Conservation (phyloP, 2,888 invertebrate genomes). For the Timema cristinae region DNA sequence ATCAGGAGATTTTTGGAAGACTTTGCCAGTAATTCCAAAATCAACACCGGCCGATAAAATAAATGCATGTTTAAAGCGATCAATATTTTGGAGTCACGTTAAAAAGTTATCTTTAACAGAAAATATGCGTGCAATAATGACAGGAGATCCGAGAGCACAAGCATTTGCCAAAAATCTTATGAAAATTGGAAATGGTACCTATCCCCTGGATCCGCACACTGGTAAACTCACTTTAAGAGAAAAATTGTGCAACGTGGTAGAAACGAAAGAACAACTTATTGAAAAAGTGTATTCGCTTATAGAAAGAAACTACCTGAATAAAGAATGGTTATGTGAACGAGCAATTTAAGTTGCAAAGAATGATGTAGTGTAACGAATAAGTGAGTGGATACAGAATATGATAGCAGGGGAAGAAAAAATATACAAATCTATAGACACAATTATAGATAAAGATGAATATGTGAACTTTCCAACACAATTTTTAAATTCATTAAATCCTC, state of each 20-base stretch:
- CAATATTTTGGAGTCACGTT: too few species aligned
- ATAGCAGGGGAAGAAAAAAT: conserved; percentile 12
- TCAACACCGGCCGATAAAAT: too few species aligned
- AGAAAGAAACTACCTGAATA: conserved; percentile 17
- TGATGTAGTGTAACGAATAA: too few species aligned
- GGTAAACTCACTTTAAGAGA: conserved; percentile 13
- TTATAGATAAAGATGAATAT: conserved; percentile 16
- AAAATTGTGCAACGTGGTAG: conserved; percentile 6
- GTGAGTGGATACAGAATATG: conserved; percentile 6
- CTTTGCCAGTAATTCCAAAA: too few species aligned
- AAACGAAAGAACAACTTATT: neutral
- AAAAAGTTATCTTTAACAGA: too few species aligned
- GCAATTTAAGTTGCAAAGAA: neutral
- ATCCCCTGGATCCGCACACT: conserved; percentile 2
- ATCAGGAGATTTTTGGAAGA: too few species aligned
- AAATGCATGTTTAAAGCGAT: too few species aligned
- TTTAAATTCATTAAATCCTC: conserved; percentile 7
- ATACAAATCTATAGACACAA: conserved; percentile 15
- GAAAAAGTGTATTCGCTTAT: neutral
- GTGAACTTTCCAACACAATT: conserved; percentile 15
- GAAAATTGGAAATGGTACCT: conserved; percentile 13
- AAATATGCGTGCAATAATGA: too few species aligned
- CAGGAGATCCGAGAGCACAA: too few species aligned
- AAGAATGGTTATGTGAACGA: conserved; percentile 14
- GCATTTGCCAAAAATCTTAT: conserved; percentile 2